Conservation (phyloP, 2,888 invertebrate genomes). For the Drosophila neonasuta region DNA sequence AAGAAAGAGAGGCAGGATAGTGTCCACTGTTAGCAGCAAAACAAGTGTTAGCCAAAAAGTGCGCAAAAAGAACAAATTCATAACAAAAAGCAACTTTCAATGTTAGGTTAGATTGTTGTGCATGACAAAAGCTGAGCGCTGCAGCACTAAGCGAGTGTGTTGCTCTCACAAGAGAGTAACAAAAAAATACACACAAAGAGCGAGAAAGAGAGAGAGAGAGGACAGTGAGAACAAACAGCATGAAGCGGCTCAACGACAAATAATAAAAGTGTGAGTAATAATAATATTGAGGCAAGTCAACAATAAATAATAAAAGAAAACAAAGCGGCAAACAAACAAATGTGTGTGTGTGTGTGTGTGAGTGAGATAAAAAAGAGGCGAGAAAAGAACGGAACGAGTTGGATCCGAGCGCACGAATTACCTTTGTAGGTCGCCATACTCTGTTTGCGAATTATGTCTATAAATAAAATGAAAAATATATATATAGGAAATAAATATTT, state of each 20-base stretch:
- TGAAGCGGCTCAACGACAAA: constrained; percentile 23
- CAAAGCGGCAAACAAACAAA: constrained; percentile 6
- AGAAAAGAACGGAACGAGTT: constrained; percentile 30
- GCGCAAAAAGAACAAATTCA: constrained; percentile 2
- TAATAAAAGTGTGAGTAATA: constrained; percentile 5
- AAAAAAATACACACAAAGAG: constrained; percentile 3
- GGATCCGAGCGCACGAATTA: constrained; percentile 77
- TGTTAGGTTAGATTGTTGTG: constrained; percentile 1
- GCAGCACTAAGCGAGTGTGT: constrained; percentile 2
- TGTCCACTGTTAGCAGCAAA: background rate
- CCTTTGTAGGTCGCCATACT: constrained; percentile 80
- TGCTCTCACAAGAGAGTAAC: constrained; percentile 15
- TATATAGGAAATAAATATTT: constrained; percentile 60
- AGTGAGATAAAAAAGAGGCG: background rate
- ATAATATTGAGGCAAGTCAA: constrained; percentile 15
- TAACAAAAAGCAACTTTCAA: constrained; percentile 18
- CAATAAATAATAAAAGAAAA: constrained; percentile 2
- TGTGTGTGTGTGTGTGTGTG: background rate
- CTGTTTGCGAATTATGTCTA: constrained; percentile 82
- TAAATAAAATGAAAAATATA: constrained; percentile 70
- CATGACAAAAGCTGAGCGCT: constrained; percentile 37
- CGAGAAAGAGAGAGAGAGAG: constrained; percentile 3
- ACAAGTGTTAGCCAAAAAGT: constrained; percentile 18
- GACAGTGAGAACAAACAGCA: constrained; percentile 12
- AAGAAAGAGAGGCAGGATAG: constrained; percentile 3